Evolutionary conservation across 2,113 vertebrate genomes (phyloP), one percentile per base, ranked within the genome.

Genomic region (Pteronura brasiliensis): DNA sequence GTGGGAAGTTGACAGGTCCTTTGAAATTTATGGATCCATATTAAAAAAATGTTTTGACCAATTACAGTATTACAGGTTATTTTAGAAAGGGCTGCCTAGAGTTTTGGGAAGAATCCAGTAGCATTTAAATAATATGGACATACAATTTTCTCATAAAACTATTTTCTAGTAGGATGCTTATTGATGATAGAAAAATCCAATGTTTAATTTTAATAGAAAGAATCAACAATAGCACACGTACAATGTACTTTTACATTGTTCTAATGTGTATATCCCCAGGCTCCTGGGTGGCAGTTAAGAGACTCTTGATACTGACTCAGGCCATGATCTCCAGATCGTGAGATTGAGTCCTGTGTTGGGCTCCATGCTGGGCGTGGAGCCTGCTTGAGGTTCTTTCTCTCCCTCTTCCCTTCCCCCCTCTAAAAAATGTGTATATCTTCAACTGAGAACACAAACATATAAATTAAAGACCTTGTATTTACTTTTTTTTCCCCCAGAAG

Each of bases 171-270:
- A 61, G 47, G 23, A 18, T 76, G 36, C 6, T 31, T 42, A 23
- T 12, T 57, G n/a, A 44, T 18, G 7, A 61, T 57, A 42, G 20
- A 74, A 57, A 93, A 59, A 14, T 7, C 34, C 1, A 6, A 4
- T 7, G 1, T 87, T 55, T 4, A 25, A 11, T 29, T 65, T 55
- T 17, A 82, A 42, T 4, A 81, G 49, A 23, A 89, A 59, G 49
- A 87, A 47, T 49, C 65, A 88, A 2, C 39, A 17, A 4, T 2
- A 47, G 29, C 42, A 47, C 21, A 2, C 0, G 0, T 6, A 9
- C 0, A 1, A 7, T 1, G 1, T 4, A 6, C 20, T 63, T 36
- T 39, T 23, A 15, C 25, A 14, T 36, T 13, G 3, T 34, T 57
- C 57, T 65, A 1, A 44, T 59, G 59, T 3, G 0, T 21, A 1